These are phyloP conservation scores for Pterophyllum scalare DNA, from an alignment of 2,113 vertebrate species.

Conservation along the genomic window DNA sequence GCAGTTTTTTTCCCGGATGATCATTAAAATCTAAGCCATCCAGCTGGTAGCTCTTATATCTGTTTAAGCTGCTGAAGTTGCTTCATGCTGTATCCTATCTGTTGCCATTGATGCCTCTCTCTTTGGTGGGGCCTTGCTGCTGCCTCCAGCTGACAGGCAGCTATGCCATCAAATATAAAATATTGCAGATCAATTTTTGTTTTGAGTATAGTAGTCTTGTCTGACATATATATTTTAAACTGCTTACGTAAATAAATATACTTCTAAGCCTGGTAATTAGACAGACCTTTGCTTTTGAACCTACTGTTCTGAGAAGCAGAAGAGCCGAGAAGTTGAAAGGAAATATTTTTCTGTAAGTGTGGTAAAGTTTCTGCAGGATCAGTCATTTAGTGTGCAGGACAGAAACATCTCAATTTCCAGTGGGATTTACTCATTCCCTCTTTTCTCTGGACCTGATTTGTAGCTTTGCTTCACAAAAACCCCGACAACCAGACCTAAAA, in stretches of 20 bases:
- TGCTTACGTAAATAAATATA: background rate
- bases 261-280: background rate
- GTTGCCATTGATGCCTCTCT: too few relatives aligned
- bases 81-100: too few relatives aligned
- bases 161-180: too few relatives aligned
- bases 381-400: background rate
- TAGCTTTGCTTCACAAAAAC: conserved; percentile 50
- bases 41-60: too few relatives aligned
- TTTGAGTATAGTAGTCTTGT: background rate
- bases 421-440: conserved; percentile 25
- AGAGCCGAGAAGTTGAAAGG: background rate
- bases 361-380: background rate
- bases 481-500: conserved; percentile 52
- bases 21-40: background rate
- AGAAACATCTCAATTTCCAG: conserved; percentile 14
- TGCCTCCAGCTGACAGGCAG: too few relatives aligned
- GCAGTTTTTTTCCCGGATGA: background rate
- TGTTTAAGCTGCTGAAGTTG: background rate
- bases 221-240: background rate
- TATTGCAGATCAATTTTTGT: background rate
- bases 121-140: too few relatives aligned
- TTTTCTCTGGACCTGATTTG: conserved; percentile 49
- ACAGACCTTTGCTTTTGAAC: background rate
- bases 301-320: background rate
- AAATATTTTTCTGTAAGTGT: background rate